Evolutionary conservation across 2,888 invertebrate genomes (phyloP).

Genomic region (Cenopis cana): DNA sequence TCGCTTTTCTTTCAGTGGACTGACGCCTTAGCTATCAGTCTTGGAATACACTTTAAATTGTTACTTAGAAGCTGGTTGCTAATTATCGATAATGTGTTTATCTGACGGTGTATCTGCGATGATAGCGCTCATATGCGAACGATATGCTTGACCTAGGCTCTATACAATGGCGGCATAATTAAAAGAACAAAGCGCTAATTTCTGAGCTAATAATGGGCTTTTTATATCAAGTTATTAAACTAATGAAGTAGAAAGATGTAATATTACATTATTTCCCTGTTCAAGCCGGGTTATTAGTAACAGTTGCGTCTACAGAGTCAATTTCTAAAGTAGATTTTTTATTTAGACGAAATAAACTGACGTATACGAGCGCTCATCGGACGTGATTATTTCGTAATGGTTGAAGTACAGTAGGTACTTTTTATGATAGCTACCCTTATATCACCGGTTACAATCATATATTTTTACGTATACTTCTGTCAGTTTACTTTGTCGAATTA

Average conservation of each 20-base stretch:
- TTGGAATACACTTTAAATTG: not conserved
- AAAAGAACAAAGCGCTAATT: conserved; percentile 11
- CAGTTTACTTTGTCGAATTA: too few species aligned
- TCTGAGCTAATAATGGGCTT: not conserved
- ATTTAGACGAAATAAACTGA: too few species aligned
- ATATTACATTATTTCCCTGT: conserved; percentile 5
- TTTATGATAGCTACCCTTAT: too few species aligned
- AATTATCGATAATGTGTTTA: conserved; percentile 27
- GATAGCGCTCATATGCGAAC: not conserved
- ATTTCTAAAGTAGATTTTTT: too few species aligned
- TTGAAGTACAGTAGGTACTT: too few species aligned
- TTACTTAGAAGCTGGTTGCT: conserved; percentile 5
- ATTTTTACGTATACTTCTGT: too few species aligned
- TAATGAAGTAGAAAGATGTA: not conserved
- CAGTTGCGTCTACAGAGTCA: not conserved
- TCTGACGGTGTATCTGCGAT: conserved; percentile 6
- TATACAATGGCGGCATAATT: conserved; percentile 23
- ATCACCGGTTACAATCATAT: too few species aligned
- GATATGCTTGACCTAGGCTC: conserved; percentile 11
- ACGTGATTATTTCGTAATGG: too few species aligned
- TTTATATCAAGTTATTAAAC: conserved; percentile 6
- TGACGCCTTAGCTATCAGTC: not conserved
- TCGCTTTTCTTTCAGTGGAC: not conserved
- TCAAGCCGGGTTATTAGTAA: not conserved
- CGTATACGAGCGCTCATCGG: too few species aligned